Percentiles rank a stretch among this genome's conserved stretches.
These are phyloP conservation scores for Varecia variegata DNA, from an alignment of 2,797 vertebrate genomes.

Conservation along the genomic window DNA sequence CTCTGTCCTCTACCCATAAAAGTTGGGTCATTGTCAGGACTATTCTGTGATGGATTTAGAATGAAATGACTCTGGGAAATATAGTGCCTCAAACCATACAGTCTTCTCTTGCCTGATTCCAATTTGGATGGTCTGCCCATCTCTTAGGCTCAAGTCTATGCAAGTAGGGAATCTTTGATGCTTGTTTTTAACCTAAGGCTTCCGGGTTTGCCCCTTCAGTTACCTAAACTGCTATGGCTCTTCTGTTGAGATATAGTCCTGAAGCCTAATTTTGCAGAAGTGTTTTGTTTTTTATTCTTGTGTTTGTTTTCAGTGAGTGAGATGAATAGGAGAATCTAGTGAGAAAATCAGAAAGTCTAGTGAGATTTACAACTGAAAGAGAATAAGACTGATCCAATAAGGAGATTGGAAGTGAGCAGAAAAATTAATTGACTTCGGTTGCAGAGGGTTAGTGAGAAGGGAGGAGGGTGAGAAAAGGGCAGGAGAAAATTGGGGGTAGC, in stretches of 20 bases:
- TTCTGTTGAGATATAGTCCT: not conserved
- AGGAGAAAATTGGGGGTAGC: not conserved
- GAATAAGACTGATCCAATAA: not conserved
- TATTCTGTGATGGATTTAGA: not conserved
- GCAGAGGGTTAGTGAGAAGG: not conserved
- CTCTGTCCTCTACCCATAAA: not conserved
- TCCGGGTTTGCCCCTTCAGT: not conserved
- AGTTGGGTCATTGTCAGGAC: not conserved
- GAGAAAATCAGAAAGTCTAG: not conserved
- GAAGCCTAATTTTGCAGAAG: not conserved
- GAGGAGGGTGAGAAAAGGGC: not conserved
- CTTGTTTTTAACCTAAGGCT: not conserved
- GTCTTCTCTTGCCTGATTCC: not conserved
- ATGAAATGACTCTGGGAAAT: not conserved
- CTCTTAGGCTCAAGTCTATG: not conserved
- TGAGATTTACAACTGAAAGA: constrained; percentile 11
- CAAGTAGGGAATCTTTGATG: not conserved
- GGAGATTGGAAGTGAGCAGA: not conserved
- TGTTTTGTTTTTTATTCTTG: not conserved
- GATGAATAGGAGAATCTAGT: not conserved
- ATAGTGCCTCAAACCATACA: not conserved
- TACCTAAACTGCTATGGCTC: not conserved
- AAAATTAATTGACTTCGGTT: not conserved
- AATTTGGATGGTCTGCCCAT: not conserved
- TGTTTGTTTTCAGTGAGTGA: not conserved